Evolutionary conservation across 2,113 vertebrate species (phyloP).

Genomic region (Cichladusa arquata): DNA sequence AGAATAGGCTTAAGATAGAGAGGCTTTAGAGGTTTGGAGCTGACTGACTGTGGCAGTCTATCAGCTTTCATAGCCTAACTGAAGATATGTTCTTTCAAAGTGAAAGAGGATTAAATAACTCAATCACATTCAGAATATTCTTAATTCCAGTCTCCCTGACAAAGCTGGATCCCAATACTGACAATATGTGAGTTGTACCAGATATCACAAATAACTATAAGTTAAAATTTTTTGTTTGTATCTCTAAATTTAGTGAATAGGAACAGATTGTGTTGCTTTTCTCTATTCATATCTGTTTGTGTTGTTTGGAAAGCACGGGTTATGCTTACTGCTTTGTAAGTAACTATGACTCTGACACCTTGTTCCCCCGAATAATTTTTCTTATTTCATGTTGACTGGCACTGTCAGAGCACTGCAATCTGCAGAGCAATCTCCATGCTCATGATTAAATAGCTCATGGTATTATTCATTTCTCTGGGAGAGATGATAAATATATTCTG

Average conservation of each 20-base stretch:
- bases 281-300: background rate
- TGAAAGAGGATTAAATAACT: background rate
- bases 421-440: constrained; percentile 21
- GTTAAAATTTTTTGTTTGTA: background rate
- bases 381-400: constrained; percentile 20
- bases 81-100: background rate
- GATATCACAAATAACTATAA: background rate
- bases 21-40: background rate
- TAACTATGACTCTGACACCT: background rate
- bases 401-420: constrained; percentile 12
- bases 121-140: background rate
- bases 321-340: background rate
- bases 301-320: background rate
- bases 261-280: background rate
- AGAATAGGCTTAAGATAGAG: background rate
- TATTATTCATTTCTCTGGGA: constrained; percentile 39
- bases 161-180: background rate
- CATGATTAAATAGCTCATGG: constrained; percentile 19
- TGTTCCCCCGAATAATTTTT: constrained; percentile 7
- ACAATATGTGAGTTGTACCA: background rate
- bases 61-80: background rate
- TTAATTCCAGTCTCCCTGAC: background rate
- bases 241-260: background rate
- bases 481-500: constrained; percentile 34
- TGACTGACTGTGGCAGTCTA: background rate